Base-by-base conservation (phyloP, 2,113 vertebrate genomes). In the Chloropsis hardwickii region DNA sequence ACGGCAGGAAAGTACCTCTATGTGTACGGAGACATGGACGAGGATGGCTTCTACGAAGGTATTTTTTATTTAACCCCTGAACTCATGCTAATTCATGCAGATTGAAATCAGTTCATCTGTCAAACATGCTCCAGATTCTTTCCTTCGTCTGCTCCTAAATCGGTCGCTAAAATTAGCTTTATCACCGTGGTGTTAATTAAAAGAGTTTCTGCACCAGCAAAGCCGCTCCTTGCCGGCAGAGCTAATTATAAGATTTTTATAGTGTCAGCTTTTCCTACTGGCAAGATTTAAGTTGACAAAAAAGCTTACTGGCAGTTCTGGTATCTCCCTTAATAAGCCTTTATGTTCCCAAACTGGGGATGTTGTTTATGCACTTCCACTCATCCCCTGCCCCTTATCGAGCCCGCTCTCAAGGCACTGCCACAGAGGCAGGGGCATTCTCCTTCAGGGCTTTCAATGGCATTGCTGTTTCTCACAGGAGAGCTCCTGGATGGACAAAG, bases 31-130 rank as follows among this genome's bases (percentile, higher is more conserved):
- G 99, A 99, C 83, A 99, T 99, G 99, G 99, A 99, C 13, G 99
- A 99, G 87, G 99, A 99, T 17, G 99, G 99, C 71, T 99, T 99
- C 97, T 99, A 99, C 12, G 99, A 99, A 99, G 99, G 99, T 99
- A 78, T 73, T 89, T 40, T 51, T 89, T 48, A 11, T 40, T 11
- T 3, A 13, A 22, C 31, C 72, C 56, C 0, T 31, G 40, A 47
- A 23, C n/a, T 61, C 48, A 11, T 90, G 87, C 73, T 92, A 87
- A 86, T 81, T 84, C 47, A 67, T 71, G 77, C 73, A 88, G 37
- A 82, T 81, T 70, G 35, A 9, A 60, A 83, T 64, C 53, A 31
- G 27, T 19, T 81, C 6, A 17, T 56, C 64, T 93, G 56, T 81
- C 90, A 84, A 9, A 33, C 31, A 3, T 0, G 2, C 31, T 90